These are phyloP conservation scores for Chironomus riparius DNA, from an alignment of 2,888 invertebrate genomes.

Conservation along the genomic window DNA sequence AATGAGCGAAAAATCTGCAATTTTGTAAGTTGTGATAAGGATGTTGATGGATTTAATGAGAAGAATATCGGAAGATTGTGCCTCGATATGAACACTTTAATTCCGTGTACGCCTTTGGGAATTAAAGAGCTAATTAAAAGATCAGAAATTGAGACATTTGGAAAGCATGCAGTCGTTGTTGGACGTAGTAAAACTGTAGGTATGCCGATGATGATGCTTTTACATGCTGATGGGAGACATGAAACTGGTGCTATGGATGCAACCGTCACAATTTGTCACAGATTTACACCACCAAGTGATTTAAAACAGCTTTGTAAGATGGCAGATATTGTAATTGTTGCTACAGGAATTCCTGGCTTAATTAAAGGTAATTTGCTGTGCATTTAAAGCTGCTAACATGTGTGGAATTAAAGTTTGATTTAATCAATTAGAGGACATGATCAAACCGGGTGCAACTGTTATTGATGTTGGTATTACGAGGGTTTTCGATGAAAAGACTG, in stretches of 20 bases:
- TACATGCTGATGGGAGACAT: constrained; percentile 64
- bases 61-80: constrained; percentile 71
- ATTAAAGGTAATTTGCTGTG: too few relatives aligned
- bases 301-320: constrained; percentile 53
- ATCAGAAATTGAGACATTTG: constrained; percentile 64
- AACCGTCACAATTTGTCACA: constrained; percentile 83
- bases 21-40: constrained; percentile 68
- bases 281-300: constrained; percentile 72
- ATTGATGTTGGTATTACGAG: constrained; percentile 84
- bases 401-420: too few relatives aligned
- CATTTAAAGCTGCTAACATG: too few relatives aligned
- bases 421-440: constrained; percentile 55
- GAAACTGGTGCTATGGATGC: constrained; percentile 71
- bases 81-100: constrained; percentile 60
- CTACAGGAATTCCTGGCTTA: constrained; percentile 58
- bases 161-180: constrained; percentile 79
- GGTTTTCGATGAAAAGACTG: constrained; percentile 51
- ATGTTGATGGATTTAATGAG: constrained; percentile 86
- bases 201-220: constrained; percentile 75
- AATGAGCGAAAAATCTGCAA: constrained; percentile 69
- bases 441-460: constrained; percentile 78
- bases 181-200: constrained; percentile 90
- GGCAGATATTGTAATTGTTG: constrained; percentile 42
- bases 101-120: constrained; percentile 74
- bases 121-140: constrained; percentile 43